Conservation (phyloP, 2,888 invertebrate genomes). For the Euspilapteryx auroguttella region DNA sequence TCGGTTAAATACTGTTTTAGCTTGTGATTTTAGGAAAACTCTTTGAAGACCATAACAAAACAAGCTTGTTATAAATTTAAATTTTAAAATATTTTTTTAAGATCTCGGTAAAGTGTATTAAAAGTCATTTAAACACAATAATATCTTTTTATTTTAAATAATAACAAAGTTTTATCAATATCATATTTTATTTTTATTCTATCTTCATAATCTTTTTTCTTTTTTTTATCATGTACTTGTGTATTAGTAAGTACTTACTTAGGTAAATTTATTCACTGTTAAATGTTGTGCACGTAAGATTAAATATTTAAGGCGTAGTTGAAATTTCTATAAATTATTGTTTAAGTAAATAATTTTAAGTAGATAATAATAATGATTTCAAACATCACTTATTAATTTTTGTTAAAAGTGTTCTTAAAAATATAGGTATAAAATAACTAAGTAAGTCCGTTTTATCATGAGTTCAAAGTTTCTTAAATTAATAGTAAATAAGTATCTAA, state of each 20-base stretch:
- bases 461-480: too few species aligned
- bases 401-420: background rate
- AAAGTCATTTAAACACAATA: background rate
- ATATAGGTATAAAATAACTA: too few species aligned
- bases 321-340: constrained; percentile 18
- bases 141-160: background rate
- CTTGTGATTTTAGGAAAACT: too few species aligned
- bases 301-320: constrained; percentile 28
- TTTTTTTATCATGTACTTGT: background rate
- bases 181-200: background rate
- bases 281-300: constrained; percentile 56
- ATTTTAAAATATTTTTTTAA: too few species aligned
- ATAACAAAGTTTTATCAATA: too few species aligned
- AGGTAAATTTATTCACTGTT: constrained; percentile 47
- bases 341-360: constrained; percentile 46
- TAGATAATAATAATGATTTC: constrained; percentile 3
- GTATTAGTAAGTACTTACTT: too few species aligned
- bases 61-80: too few species aligned
- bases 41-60: too few species aligned
- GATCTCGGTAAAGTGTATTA: too few species aligned
- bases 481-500: too few species aligned
- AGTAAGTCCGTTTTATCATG: too few species aligned
- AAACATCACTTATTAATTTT: background rate
- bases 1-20: too few species aligned
- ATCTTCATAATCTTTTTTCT: background rate